phyloP scores from a whole-genome alignment of 2,113 vertebrate species.

The Pongo abelii region DNA sequence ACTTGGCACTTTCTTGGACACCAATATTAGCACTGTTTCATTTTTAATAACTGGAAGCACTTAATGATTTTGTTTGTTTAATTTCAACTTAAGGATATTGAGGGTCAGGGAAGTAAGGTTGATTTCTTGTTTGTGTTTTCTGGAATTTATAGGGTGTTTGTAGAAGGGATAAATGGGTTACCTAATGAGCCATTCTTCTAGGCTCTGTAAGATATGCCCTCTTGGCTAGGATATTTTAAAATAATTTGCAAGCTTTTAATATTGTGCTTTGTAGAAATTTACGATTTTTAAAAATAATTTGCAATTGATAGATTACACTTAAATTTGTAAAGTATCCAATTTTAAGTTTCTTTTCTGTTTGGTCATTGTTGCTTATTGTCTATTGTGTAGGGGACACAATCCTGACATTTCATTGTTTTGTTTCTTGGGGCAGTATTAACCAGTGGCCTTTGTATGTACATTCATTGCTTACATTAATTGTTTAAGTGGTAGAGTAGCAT shows the following conservation, averaged over 20 bases:
- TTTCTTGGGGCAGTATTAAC: conserved; percentile 82
- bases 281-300: conserved; percentile 69
- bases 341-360: conserved; percentile 60
- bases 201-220: conserved; percentile 57
- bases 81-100: conserved; percentile 57
- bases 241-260: conserved; percentile 71
- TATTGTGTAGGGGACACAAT: conserved; percentile 28
- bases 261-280: conserved; percentile 66
- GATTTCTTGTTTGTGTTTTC: conserved; percentile 58
- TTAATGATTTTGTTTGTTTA: conserved; percentile 51
- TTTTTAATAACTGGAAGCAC: conserved; percentile 85
- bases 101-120: conserved; percentile 46
- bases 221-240: conserved; percentile 71
- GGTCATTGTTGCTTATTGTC: conserved; percentile 68
- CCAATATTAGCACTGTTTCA: conserved; percentile 68
- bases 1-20: conserved; percentile 61
- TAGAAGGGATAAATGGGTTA: conserved; percentile 34
- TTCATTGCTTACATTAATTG: conserved; percentile 75
- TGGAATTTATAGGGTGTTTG: conserved; percentile 55
- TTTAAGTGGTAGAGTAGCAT: conserved; percentile 79
- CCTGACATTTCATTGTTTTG: conserved; percentile 58
- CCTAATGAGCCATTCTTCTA: conserved; percentile 57
- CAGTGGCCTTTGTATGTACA: conserved; percentile 79
- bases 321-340: conserved; percentile 66
- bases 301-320: conserved; percentile 77